Base-by-base conservation (phyloP, 2,888 invertebrate species). In the Willowsia nigromaculata region DNA sequence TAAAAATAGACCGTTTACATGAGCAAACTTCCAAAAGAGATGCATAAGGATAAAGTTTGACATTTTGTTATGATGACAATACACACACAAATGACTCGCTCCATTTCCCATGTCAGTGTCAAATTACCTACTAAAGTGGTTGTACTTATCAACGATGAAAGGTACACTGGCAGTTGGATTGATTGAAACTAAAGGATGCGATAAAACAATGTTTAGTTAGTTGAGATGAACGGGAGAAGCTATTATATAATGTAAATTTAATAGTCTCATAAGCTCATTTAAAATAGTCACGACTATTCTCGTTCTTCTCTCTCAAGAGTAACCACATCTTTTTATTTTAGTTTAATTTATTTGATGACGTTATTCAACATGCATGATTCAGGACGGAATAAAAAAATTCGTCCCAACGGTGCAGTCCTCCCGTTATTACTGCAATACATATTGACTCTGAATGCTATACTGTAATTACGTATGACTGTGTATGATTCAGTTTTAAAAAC, bases 61-160 rank as follows among this genome's bases (percentile, higher is more conserved):
- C n/a, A n/a, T n/a, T n/a, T n/a, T n/a, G n/a, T n/a, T n/a, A n/a
- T n/a, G n/a, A n/a, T n/a, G n/a, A n/a, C n/a, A n/a, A n/a, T n/a
- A n/a, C n/a, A n/a, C n/a, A n/a, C n/a, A n/a, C n/a, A n/a, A n/a
- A n/a, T n/a, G n/a, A n/a, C 68, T 37, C 33, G 81, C 81, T 81
- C 81, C 62, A 81, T 81, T 81, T 81, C 80, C 81, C 81, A 47
- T 83, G 65, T 68, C 82, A 83, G 65, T 83, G 65, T 83, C 82
- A 83, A 65, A 50, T 68, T 50, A 68, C 82, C 65, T 33, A 18
- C 18, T 33, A 3, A 37, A 68, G 1, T 62, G 9, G 30, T 30
- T 37, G 68, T 53, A 76, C 47, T 40, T 74, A 43, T 27, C 25
- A 9, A 68, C 71, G 37, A 71, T 30, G 65, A 71, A 11, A 71